These are phyloP conservation scores for Trematocara caparti DNA, from an alignment of 2,797 vertebrate genomes.

Conservation along the genomic window DNA sequence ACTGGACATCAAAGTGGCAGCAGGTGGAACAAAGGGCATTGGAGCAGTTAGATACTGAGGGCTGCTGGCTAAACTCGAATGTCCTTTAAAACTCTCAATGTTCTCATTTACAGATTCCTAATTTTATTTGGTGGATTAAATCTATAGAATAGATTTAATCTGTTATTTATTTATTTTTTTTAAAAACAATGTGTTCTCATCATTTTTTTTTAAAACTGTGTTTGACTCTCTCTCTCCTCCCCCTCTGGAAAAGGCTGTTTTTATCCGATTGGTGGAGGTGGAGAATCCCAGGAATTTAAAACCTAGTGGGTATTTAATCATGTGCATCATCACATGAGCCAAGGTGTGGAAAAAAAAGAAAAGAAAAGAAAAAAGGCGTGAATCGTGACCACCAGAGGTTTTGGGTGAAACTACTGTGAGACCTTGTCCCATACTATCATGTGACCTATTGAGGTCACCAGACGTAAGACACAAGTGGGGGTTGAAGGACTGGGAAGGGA, in stretches of 20 bases:
- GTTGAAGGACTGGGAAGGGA: not conserved
- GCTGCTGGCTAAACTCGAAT: not conserved
- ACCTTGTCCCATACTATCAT: not conserved
- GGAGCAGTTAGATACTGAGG: not conserved
- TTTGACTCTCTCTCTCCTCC: not conserved
- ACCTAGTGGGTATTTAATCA: not conserved
- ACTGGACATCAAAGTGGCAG: slow-evolving; percentile 40
- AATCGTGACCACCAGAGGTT: not conserved
- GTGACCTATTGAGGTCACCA: not conserved
- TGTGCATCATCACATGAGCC: not conserved
- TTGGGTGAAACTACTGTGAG: not conserved
- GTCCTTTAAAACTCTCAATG: not conserved
- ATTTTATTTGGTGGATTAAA: not conserved
- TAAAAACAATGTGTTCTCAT: not conserved
- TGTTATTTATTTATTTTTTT: not conserved
- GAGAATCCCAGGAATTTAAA: not conserved
- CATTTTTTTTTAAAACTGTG: not conserved
- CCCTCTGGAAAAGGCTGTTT: not conserved
- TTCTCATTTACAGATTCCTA: not conserved
- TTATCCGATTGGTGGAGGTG: not conserved
- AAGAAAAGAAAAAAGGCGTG: fast-evolving
- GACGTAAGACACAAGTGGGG: not conserved
- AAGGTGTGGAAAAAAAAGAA: not conserved
- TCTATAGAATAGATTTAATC: not conserved
- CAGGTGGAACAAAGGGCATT: slow-evolving; percentile 10